Evolutionary conservation across 2,797 vertebrate genomes (phyloP), one percentile per base, ranked within the genome.

Genomic region (Numenius phaeopus): DNA sequence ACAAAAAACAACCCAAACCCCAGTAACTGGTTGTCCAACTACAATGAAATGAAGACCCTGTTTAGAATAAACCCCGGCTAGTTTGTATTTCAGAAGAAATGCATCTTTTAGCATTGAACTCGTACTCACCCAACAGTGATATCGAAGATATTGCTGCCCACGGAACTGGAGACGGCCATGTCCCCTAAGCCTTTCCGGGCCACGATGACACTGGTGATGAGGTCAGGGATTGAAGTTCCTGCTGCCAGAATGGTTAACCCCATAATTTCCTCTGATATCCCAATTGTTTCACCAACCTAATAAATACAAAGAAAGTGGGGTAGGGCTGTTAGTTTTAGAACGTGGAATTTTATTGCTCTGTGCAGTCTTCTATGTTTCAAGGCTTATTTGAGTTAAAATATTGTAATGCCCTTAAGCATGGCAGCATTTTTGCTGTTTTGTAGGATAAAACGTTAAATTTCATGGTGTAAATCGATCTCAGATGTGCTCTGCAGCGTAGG

Each of bases 251-350:
- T 99, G 6, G 99, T 99, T 89, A 99, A 97, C 14, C 99, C 99
- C 99, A 99, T 99, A 27, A 99, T 99, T 96, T 99, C 99, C 97
- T 99, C 99, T 2, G 99, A 99, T 97, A 99, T 99, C 39, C 99
- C 99, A 37, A 99, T 98, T 39, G 99, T 99, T 98, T 99, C 99
- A 32, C 99, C 99, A 84, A 99, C 99, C 99, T 99, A 62, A 72
- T 29, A 42, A 86, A 79, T 26, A 67, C 24, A 70, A 14, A 73
- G 65, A 14, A 39, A 21, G 1, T 50, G 2, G 2, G 32, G 37
- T 22, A 72, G 21, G 16, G 39, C 71, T 57, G 66, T 95, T 87
- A 49, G 64, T 40, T 39, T 2, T 54, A 81, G 52, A 57, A 50
- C 3, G 2, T 2, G 40, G 44, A 27, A n/a, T 55, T 9, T 5